phyloP scores from a whole-genome alignment of 2,888 invertebrate genomes.

The Leptopilina myrica region DNA sequence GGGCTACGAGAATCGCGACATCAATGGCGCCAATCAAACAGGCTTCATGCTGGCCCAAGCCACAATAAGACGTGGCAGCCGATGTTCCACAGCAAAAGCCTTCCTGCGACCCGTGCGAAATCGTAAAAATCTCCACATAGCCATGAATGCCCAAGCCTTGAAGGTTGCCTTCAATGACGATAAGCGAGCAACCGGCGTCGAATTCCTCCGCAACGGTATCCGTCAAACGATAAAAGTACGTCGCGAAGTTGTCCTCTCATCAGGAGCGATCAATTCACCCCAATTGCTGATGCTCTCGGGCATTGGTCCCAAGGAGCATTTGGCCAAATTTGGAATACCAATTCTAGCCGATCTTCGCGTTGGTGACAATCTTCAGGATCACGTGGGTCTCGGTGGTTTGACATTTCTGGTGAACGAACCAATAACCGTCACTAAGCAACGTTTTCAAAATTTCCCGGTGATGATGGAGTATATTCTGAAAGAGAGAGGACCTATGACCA shows the following conservation, averaged over 20 bases:
- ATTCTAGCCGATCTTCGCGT: conserved; percentile 87
- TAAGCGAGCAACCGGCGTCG: conserved; percentile 87
- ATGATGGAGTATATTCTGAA: conserved; percentile 89
- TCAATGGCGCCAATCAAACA: conserved; percentile 89
- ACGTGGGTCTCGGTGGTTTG: conserved; percentile 90
- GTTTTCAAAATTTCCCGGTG: conserved; percentile 87
- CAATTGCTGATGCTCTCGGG: conserved; percentile 95
- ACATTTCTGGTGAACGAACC: conserved; percentile 90
- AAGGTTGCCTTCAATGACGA: conserved; percentile 84
- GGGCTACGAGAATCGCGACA: conserved; percentile 88
- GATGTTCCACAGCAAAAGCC: conserved; percentile 92
- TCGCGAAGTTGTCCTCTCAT: conserved; percentile 89
- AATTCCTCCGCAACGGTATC: conserved; percentile 83
- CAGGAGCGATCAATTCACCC: conserved; percentile 92
- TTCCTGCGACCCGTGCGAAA: conserved; percentile 89
- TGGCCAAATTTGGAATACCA: conserved; percentile 85
- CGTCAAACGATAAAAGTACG: conserved; percentile 83
- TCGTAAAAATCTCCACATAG: conserved; percentile 87
- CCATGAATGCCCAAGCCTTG: conserved; percentile 86
- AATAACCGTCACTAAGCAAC: conserved; percentile 85
- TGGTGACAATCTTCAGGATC: conserved; percentile 91
- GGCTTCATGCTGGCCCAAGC: conserved; percentile 93
- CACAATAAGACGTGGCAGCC: conserved; percentile 88
- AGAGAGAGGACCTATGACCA: conserved; percentile 90
- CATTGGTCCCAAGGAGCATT: conserved; percentile 88